Conservation (phyloP, 1,140 invertebrate species). For the Brachionus manjavacas region DNA sequence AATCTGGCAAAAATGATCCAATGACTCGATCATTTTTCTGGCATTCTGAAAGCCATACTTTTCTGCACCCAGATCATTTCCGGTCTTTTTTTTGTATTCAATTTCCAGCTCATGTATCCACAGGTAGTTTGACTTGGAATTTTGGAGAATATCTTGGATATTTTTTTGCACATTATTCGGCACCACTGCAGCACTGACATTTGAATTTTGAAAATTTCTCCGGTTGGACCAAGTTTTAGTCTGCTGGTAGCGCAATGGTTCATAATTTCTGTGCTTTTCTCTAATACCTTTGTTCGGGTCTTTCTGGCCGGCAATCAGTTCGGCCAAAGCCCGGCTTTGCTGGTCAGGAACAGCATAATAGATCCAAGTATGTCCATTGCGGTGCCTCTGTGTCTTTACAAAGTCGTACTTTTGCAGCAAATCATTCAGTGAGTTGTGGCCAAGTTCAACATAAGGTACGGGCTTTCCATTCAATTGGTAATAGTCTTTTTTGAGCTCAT, state of each 20-base stretch:
- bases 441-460: slow-evolving; percentile 17
- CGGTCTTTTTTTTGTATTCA: neutral
- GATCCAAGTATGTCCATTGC: neutral
- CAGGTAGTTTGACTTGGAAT: neutral
- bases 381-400: neutral
- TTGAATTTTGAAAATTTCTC: neutral
- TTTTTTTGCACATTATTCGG: neutral
- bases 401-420: neutral
- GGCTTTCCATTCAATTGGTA: neutral
- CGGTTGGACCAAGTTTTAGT: neutral
- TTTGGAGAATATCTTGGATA: neutral
- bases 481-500: slow-evolving; percentile 13
- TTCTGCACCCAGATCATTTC: neutral
- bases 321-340: neutral
- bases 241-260: neutral
- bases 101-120: neutral
- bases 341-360: neutral
- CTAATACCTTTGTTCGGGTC: neutral
- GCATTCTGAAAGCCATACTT: neutral
- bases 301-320: neutral
- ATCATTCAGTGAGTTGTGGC: neutral
- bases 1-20: neutral
- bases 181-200: neutral
- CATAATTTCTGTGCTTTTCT: neutral
- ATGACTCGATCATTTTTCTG: neutral